Base-by-base conservation (phyloP, 2,113 vertebrate species). In the Pollachius pollachius region DNA sequence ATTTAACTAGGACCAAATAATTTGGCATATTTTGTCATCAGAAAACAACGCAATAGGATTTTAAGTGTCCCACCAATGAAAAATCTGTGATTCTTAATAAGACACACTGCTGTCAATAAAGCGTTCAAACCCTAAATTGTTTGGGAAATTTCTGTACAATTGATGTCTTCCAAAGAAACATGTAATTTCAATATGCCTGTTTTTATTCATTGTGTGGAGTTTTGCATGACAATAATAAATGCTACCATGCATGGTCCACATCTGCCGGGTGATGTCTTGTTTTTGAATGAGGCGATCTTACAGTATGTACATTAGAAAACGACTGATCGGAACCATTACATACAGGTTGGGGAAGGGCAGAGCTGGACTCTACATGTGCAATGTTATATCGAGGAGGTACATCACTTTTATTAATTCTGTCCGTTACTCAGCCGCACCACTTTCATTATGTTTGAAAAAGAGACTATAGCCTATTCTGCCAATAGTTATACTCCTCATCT, bases 191-290 rank as follows among this genome's bases (percentile, higher is more conserved):
- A 79, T 83, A 88, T 89, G 80, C 67, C 72, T 54, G 73, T 81
- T 90, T 88, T 76, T 79, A 89, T 91, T 70, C 60, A 84, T 85
- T 79, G 85, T 95, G 93, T 92, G 92, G 89, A 90, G 92, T 90
- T 76, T 81, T 89, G 96, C 95, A 97, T 95, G 96, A 93, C 91
- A 91, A 92, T 88, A 96, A 97, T 97, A 97, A 96, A 97, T 81
- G 88, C 92, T 94, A 94, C 88, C 88, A 87, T 89, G 91, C 91
- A 91, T 90, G 91, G 89, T 91, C 89, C 69, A 87, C 72, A 79
- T 70, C 67, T 72, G 64, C 79, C 59, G 60, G 77, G 60, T 68
- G 52, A 67, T 54, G 65, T 69, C 25, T 18, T 18, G 37, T n/a
- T 64, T 67, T 25, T 19, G n/a, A 21, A 21, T 60, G 59, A 60